phyloP scores from a whole-genome alignment of 2,113 vertebrate genomes.

The Scytalopus superciliaris region DNA sequence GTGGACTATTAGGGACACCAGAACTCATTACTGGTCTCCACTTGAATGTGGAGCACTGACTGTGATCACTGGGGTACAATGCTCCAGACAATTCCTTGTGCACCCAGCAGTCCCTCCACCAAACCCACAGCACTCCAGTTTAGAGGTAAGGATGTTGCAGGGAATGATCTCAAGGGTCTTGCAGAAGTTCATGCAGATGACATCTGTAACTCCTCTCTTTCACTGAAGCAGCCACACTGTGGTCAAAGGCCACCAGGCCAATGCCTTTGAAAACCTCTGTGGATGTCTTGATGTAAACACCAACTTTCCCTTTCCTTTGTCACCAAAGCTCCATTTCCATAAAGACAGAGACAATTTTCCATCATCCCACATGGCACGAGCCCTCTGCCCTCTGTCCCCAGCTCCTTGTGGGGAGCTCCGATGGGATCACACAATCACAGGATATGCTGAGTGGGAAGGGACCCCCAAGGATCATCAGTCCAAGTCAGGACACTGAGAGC shows the following conservation, averaged over 20 bases:
- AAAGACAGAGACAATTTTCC: not conserved
- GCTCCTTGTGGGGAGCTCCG: not conserved
- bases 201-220: no score
- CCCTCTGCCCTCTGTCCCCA: not conserved
- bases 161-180: no score
- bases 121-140: no score
- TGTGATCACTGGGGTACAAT: not conserved
- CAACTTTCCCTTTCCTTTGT: not conserved
- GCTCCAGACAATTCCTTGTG: no score
- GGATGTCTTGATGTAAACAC: not conserved
- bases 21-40: not conserved
- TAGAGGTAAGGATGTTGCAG: no score
- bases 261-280: no score
- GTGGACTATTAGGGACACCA: not conserved
- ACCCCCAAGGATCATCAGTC: no score
- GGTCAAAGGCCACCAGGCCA: no score
- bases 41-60: not conserved
- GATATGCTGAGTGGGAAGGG: not conserved
- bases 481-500: no score
- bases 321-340: not conserved
- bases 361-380: not conserved
- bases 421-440: not conserved
- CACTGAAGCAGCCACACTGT: no score
- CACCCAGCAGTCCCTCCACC: no score
- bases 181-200: no score